These are phyloP conservation scores for Mastomys coucha DNA, from an alignment of 2,113 vertebrate species.

Conservation along the genomic window DNA sequence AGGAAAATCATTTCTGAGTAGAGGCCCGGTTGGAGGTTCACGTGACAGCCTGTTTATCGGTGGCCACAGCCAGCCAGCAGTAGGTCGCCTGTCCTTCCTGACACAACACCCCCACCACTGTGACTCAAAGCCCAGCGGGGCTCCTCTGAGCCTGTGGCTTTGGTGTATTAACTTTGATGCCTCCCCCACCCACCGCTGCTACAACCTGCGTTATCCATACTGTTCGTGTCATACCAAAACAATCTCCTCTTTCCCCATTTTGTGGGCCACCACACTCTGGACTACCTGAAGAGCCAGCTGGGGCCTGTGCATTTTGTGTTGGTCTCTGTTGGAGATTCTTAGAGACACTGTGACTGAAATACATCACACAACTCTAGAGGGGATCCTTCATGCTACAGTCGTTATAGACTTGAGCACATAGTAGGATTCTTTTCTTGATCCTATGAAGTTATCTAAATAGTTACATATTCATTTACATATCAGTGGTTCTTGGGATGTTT, in stretches of 20 bases:
- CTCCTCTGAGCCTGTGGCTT: background rate
- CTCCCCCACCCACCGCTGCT: background rate
- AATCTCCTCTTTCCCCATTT: background rate
- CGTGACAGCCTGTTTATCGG: background rate
- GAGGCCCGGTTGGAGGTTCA: background rate
- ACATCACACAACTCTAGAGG: background rate
- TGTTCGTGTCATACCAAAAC: background rate
- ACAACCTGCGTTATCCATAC: background rate
- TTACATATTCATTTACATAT: background rate
- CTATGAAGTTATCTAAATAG: background rate
- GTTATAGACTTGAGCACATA: background rate
- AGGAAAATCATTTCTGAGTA: background rate
- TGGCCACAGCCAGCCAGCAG: background rate
- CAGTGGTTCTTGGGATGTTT: background rate
- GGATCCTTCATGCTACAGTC: background rate
- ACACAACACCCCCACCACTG: background rate
- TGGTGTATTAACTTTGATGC: background rate
- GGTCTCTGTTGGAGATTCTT: background rate
- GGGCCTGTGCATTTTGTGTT: background rate
- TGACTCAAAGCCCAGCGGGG: slow-evolving; percentile 10
- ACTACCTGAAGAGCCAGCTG: background rate
- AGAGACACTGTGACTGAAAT: background rate
- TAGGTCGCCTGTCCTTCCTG: background rate
- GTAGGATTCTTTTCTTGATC: background rate
- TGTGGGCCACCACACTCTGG: background rate